Evolutionary conservation across 2,888 invertebrate genomes (phyloP).

Genomic region (Prenolepis imparis): DNA sequence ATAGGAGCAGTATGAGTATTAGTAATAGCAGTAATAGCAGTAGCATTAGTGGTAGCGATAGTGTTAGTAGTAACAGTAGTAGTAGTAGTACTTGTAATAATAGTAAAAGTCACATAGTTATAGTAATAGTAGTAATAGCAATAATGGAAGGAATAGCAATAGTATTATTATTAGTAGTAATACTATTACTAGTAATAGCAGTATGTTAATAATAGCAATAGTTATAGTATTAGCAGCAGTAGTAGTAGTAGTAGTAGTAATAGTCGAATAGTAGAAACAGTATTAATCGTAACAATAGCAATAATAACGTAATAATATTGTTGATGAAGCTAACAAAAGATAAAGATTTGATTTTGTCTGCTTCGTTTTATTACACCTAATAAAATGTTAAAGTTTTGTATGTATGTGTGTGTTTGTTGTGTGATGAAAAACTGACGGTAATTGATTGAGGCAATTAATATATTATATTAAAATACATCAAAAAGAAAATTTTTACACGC

Average conservation of each 20-base stretch:
- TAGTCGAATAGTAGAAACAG: conserved; percentile 16
- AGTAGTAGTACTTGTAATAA: conserved; percentile 25
- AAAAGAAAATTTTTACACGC: conserved; percentile 4
- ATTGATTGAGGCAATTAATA: neutral
- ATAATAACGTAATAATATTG: conserved; percentile 25
- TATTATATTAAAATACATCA: neutral
- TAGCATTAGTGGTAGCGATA: conserved; percentile 29
- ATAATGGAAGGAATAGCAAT: conserved; percentile 49
- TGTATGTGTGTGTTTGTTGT: neutral
- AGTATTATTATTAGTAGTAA: conserved; percentile 19
- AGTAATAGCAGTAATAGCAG: conserved; percentile 20
- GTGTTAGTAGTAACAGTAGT: conserved; percentile 20
- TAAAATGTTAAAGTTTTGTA: conserved; percentile 1
- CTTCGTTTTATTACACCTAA: conserved; percentile 17
- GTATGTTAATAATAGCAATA: conserved; percentile 10
- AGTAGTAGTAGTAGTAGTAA: conserved; percentile 19
- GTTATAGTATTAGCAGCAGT: conserved; percentile 13
- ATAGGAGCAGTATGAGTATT: conserved; percentile 10
- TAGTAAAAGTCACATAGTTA: conserved; percentile 31
- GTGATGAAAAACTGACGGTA: conserved; percentile 6
- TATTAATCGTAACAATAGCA: conserved; percentile 39
- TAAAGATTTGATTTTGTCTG: conserved; percentile 31
- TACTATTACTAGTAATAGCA: conserved; percentile 41
- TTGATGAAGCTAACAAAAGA: conserved; percentile 28
- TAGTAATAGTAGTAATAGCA: conserved; percentile 31